Evolutionary conservation across 2,113 vertebrate species (phyloP).

Genomic region (Heterotis niloticus): DNA sequence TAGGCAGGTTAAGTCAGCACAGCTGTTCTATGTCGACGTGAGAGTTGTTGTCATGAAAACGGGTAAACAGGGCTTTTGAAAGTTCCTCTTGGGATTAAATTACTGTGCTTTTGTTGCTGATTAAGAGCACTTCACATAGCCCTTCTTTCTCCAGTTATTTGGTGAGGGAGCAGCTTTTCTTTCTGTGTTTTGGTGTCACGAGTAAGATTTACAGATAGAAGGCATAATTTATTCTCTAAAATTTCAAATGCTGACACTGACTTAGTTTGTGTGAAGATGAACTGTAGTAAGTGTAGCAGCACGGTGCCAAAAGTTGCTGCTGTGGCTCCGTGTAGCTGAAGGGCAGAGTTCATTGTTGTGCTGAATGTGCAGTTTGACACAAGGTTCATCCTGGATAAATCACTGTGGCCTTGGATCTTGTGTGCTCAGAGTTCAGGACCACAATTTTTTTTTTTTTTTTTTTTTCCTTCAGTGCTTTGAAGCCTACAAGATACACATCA

Average conservation of each 20-base stretch:
- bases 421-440: no score
- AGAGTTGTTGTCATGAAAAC: background rate
- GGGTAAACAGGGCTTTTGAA: conserved; percentile 10
- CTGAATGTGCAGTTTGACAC: background rate
- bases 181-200: background rate
- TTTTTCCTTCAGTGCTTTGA: no score
- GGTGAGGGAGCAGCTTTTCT: background rate
- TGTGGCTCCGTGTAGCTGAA: background rate
- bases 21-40: conserved; percentile 2
- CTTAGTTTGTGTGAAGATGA: background rate
- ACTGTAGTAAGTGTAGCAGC: background rate
- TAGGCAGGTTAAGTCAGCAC: background rate
- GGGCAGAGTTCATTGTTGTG: background rate
- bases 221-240: background rate
- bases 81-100: background rate
- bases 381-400: no score
- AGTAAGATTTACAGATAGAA: no score
- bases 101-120: conserved; percentile 3
- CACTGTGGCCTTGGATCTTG: no score
- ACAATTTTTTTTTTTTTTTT: no score
- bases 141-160: background rate
- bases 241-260: background rate
- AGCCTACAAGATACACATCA: no score
- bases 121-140: background rate
- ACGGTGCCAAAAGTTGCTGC: background rate